phyloP scores from a whole-genome alignment of 35 echinoderm and acorn worm species.

The Heliocidaris tuberculata region DNA sequence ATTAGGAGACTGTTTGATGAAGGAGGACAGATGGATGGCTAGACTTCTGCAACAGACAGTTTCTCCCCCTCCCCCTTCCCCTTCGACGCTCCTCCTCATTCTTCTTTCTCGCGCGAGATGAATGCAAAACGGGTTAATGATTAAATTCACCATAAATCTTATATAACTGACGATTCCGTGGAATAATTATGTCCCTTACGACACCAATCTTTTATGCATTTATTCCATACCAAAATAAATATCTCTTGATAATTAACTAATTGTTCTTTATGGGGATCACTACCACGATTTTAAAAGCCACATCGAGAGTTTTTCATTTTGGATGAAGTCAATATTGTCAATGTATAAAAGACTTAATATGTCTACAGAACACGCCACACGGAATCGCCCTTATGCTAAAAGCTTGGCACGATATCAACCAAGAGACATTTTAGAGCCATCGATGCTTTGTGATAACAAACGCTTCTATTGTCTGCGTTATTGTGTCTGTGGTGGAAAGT shows the following conservation, averaged over 20 bases:
- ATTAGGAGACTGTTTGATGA: slow-evolving; percentile 41
- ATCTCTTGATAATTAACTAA: no score
- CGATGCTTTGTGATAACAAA: neutral
- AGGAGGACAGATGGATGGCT: slow-evolving; percentile 8
- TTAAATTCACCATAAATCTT: neutral
- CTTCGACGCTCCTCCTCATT: neutral
- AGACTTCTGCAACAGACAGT: slow-evolving; percentile 15
- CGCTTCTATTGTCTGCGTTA: neutral
- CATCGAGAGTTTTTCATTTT: no score
- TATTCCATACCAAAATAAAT: no score
- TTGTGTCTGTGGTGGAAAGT: neutral
- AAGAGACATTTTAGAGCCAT: neutral
- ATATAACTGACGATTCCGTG: neutral
- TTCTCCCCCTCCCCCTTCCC: neutral
- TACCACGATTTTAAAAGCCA: no score
- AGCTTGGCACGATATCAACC: neutral
- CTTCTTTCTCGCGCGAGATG: neutral
- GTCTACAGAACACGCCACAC: no score
- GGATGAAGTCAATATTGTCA: no score
- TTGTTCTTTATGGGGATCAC: no score
- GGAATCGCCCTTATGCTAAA: neutral
- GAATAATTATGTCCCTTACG: no score
- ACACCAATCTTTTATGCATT: no score
- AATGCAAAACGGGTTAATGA: neutral
- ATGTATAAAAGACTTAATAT: no score